These are phyloP conservation scores for Lampris incognitus DNA, from an alignment of 2,113 vertebrate genomes.

Conservation along the genomic window DNA sequence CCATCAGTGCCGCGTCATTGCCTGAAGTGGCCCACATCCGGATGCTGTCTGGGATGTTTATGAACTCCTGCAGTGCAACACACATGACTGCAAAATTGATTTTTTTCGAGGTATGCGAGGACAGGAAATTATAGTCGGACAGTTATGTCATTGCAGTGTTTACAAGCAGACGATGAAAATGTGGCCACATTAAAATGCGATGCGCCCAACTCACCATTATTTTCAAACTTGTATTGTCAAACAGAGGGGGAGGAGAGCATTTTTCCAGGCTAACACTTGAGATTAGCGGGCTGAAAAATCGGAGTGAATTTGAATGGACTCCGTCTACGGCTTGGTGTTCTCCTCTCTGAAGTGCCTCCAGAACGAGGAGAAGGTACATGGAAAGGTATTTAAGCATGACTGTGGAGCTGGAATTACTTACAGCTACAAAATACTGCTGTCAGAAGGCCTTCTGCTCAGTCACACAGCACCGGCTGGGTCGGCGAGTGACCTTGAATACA, in stretches of 20 bases:
- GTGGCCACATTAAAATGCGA: constrained; percentile 62
- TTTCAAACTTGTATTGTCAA: constrained; percentile 63
- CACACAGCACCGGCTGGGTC: constrained; percentile 46
- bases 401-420: constrained; percentile 67
- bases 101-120: constrained; percentile 9
- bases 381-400: constrained; percentile 75
- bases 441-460: constrained; percentile 67
- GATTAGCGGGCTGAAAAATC: constrained; percentile 56
- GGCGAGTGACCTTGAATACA: constrained; percentile 70
- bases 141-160: not conserved
- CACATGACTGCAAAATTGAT: constrained; percentile 33
- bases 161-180: not conserved
- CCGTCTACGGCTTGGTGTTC: constrained; percentile 48
- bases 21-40: too few relatives aligned
- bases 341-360: constrained; percentile 63
- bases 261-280: constrained; percentile 52
- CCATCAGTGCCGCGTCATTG: too few relatives aligned
- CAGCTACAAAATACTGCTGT: constrained; percentile 70
- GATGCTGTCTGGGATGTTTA: not conserved
- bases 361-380: constrained; percentile 61
- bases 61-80: constrained; percentile 16
- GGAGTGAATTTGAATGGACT: constrained; percentile 53
- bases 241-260: constrained; percentile 35
- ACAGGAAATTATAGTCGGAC: not conserved
- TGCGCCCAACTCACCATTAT: constrained; percentile 58